Evolutionary conservation across 2,797 vertebrate species (phyloP).

Genomic region (Sebastes matsubarae): DNA sequence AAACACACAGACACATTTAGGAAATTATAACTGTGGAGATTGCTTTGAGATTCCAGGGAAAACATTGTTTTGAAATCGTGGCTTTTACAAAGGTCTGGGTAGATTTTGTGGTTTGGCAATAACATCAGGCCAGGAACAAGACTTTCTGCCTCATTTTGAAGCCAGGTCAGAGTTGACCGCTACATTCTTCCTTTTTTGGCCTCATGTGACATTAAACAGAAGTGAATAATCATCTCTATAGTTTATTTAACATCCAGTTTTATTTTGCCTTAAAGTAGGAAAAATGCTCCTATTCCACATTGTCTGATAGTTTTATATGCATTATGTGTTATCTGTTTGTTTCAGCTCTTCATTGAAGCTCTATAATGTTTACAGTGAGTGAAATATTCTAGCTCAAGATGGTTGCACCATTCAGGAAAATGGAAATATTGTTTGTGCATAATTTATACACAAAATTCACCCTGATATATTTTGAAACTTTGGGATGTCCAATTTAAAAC

Average conservation of each 20-base stretch:
- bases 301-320: background rate
- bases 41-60: slow-evolving; percentile 52
- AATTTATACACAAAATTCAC: background rate
- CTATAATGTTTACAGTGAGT: background rate
- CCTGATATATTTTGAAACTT: background rate
- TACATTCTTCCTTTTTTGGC: slow-evolving; percentile 44
- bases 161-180: slow-evolving; percentile 31
- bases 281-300: background rate
- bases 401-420: background rate
- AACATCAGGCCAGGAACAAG: slow-evolving; percentile 15
- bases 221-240: slow-evolving; percentile 6
- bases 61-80: slow-evolving; percentile 60
- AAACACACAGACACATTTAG: slow-evolving; percentile 4
- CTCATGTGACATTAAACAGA: slow-evolving; percentile 23
- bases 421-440: background rate
- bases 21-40: slow-evolving; percentile 49
- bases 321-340: background rate
- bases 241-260: slow-evolving; percentile 1
- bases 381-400: background rate
- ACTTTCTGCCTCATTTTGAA: slow-evolving; percentile 18
- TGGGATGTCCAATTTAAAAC: background rate
- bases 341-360: background rate
- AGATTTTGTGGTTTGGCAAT: slow-evolving; percentile 59
- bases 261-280: background rate
- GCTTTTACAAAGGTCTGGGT: slow-evolving; percentile 20